Evolutionary conservation across 2,888 invertebrate genomes (phyloP), one percentile per base, ranked within the genome.

Genomic region (Lutraria lutraria): DNA sequence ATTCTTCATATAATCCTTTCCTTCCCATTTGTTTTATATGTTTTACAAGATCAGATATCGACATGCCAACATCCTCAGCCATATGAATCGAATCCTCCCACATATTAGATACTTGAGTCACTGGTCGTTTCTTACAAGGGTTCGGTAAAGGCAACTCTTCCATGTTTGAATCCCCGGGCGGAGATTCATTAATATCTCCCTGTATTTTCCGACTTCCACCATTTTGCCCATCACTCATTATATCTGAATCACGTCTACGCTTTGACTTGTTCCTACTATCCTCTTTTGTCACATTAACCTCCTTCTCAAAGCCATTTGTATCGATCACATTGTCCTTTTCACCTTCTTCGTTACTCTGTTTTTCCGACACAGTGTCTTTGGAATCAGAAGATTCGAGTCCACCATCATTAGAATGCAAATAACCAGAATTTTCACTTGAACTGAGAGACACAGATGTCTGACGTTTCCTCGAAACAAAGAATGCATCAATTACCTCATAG

Each of bases 1-100:
- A 99, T 97, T 99, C 99, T 92, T 98, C 98, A 95, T 98, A 97
- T 90, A 99, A 97, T 19, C 99, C 99, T 93, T 98, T 97, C 82
- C 98, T 97, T 83, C 98, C 98, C 92, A 98, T 97, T 94, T 98
- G 97, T 92, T 98, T 98, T 93, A 98, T 97, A 94, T 98, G 97
- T 92, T 98, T 98, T 92, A 98, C 97, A 96, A 98, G 97, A 96
- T 98, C 98, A 88, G 97, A 97, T 94, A 98, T 97, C 29, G 97
- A 97, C 96, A 98, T 97, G 19, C 96, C 96, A 0, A 92, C 93
- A 25, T 93, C 91, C 72, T 96, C 96, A 21, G 96, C 94, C 91
- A 93, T 92, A 88, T 96, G 96, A 52, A 96, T 93, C 0, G 95
- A 95, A 81, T 95, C 95, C 85, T 96, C 95, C 81, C 92, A 91